These are phyloP conservation scores for Eurosta solidaginis DNA, from an alignment of 1,140 invertebrate genomes.

Conservation along the genomic window DNA sequence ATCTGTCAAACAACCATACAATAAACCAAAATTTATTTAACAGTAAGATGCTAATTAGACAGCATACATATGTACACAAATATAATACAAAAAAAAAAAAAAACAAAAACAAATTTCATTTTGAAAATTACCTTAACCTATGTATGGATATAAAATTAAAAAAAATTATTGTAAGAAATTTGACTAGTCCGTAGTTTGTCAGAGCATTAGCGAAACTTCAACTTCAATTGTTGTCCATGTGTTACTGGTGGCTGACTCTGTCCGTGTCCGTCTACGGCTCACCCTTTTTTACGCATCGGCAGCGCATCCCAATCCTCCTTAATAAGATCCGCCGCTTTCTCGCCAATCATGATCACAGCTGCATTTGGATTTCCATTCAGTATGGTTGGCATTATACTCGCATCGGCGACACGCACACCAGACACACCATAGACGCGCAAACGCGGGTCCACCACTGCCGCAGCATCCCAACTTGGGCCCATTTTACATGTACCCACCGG, in stretches of 20 bases:
- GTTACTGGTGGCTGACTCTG: neutral
- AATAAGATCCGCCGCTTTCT: constrained; percentile 80
- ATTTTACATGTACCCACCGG: constrained; percentile 85
- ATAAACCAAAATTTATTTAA: too few species aligned
- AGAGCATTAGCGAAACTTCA: neutral
- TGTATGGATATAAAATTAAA: neutral
- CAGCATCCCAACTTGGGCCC: constrained; percentile 75
- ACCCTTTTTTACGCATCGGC: neutral
- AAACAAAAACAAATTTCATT: neutral
- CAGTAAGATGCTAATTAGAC: too few species aligned
- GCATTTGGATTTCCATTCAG: constrained; percentile 83
- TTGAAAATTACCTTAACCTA: neutral
- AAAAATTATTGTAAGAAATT: neutral
- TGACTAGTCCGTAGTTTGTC: neutral
- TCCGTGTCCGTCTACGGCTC: neutral
- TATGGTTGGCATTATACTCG: constrained; percentile 80
- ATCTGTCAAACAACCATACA: too few species aligned
- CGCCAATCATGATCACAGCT: constrained; percentile 72
- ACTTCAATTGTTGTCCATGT: neutral
- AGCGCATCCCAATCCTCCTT: constrained; percentile 72
- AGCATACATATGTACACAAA: too few species aligned
- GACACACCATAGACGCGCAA: constrained; percentile 75
- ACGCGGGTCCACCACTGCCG: constrained; percentile 81
- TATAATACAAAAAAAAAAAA: too few species aligned
- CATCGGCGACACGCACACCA: constrained; percentile 75